Base-by-base conservation (phyloP, 2,797 vertebrate species). In the Falco berigora region DNA sequence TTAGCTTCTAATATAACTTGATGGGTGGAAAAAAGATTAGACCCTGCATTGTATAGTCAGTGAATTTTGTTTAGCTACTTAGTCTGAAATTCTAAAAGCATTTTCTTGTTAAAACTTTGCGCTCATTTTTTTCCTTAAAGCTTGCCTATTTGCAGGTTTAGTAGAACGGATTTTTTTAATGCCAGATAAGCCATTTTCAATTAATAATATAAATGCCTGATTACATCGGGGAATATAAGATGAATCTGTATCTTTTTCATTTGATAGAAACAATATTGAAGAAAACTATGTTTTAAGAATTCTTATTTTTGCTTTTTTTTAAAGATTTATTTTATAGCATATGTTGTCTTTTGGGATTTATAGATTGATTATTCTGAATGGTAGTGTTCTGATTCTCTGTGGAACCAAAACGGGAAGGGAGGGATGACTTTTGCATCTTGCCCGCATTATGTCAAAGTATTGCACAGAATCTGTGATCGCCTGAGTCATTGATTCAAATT, bases 1-100 rank as follows among this genome's bases (percentile, higher is more conserved):
- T 89, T 63, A 40, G 17, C 58, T 49, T 88, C 74, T 94, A 86
- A 93, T 17, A 18, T 16, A 77, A 80, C 75, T 88, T 88, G 81
- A 95, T 89, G 89, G 64, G 56, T 92, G 81, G 67, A 91, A 95
- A 81, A 85, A 91, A 86, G 85, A 77, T 93, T 52, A 86, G 63
- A 92, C 61, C 14, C 24, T 71, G 52, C 28, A 34, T 19, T 34
- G 17, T 52, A 53, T 27, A 77, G 56, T 10, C 59, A 61, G 49
- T 69, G 61, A 62, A 76, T 83, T 87, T 44, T 63, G 23, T 79
- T 92, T 78, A 71, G 55, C 27, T 52, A 14, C 47, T 73, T 75
- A 52, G 61, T 49, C 82, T 90, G 87, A 86, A 78, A 74, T 71
- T 78, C 36, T 72, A 82, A 68, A 63, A 72, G 34, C 27, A 44